Evolutionary conservation across 2,888 invertebrate species (phyloP), one percentile per base, ranked within the genome.

Genomic region (Mesorhabditis belari): DNA sequence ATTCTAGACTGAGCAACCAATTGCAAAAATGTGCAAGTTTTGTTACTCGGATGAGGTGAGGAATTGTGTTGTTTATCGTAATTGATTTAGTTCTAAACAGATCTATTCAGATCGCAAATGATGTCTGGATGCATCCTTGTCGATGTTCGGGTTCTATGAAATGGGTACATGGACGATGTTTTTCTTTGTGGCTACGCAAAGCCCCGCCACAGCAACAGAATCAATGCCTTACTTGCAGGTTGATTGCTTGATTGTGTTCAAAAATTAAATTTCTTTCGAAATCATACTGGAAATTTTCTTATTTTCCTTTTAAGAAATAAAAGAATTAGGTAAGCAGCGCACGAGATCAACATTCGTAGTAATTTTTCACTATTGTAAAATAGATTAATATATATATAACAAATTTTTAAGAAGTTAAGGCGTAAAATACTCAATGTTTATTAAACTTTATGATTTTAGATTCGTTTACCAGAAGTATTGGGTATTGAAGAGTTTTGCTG

Each of bases 121-220:
- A 66, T 23, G 60, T 55, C 26, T 69, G 69, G 61, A 57, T 69
- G 4, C 66, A 67, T 56, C 71, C 71, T 0, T 71, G 71, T 54
- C 60, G 61, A 24, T 71, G 71, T 53, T 57, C 49, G n/a, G 71
- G 71, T 55, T 64, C 67, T 2, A 51, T 71, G 44, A 57, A 71
- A 69, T 74, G 71, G 71, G 73, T 74, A 1, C 73, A 74, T 53
- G 29, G 57, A 24, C 49, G 58, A 49, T 74, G 73, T 55, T 66
- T 74, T 29, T 63, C 62, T 6, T 51, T 63, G 49, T 74, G 73
- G 73, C 66, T 74, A 58, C 24, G 55, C 3, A 65, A 63, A 44
- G 71, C 73, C 27, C 66, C 73, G 0, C 65, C 64, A 12, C 65
- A 65, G 23, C 70, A 74, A 57, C 66, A 70, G 55, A 52, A 51